These are phyloP conservation scores for Ochropleura plecta DNA, from an alignment of 2,888 invertebrate species.

Conservation along the genomic window DNA sequence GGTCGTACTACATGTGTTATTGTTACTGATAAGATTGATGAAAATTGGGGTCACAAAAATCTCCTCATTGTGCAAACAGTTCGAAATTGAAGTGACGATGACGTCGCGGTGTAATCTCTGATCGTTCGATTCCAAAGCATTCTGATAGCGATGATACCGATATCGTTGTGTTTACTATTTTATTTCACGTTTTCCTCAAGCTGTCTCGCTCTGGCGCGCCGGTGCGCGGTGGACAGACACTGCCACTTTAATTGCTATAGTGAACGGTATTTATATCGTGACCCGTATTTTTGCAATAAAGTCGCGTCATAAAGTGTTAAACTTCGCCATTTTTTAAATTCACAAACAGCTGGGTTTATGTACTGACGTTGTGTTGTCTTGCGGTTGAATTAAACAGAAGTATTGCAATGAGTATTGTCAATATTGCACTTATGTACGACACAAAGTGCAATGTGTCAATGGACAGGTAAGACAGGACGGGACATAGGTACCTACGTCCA, in stretches of 20 bases:
- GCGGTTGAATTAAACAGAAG: slow-evolving; percentile 36
- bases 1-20: slow-evolving; percentile 25
- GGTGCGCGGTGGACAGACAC: slow-evolving; percentile 57
- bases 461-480: slow-evolving; percentile 11
- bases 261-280: slow-evolving; percentile 78
- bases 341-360: slow-evolving; percentile 6
- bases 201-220: slow-evolving; percentile 76
- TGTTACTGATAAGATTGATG: slow-evolving; percentile 19
- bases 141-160: slow-evolving; percentile 72
- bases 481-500: slow-evolving; percentile 1
- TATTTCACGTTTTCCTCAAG: slow-evolving; percentile 87
- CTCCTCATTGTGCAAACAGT: slow-evolving; percentile 48
- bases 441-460: slow-evolving; percentile 46
- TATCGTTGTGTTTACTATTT: slow-evolving; percentile 80
- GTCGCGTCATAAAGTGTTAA: slow-evolving; percentile 62
- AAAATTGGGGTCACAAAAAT: slow-evolving; percentile 44
- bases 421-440: slow-evolving; percentile 34
- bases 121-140: slow-evolving; percentile 66
- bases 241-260: slow-evolving; percentile 73
- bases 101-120: slow-evolving; percentile 63
- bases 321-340: slow-evolving; percentile 30
- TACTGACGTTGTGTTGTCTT: slow-evolving; percentile 13
- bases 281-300: slow-evolving; percentile 73
- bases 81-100: slow-evolving; percentile 60
- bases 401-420: slow-evolving; percentile 20